These are phyloP conservation scores for Brachyhypopomus gauderio DNA, from an alignment of 2,113 vertebrate species.

Conservation along the genomic window DNA sequence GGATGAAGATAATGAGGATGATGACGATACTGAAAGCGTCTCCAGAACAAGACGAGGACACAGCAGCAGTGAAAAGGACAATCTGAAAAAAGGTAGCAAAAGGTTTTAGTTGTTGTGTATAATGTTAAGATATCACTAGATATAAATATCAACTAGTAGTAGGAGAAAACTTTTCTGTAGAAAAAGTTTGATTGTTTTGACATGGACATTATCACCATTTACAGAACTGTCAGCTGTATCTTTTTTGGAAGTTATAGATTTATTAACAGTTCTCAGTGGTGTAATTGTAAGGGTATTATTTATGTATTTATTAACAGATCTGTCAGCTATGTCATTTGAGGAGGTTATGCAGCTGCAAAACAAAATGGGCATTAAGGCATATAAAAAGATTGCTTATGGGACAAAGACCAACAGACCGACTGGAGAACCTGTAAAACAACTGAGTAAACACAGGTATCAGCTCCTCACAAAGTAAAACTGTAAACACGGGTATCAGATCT, in stretches of 20 bases:
- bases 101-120: too few species aligned
- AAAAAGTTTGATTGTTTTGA: too few species aligned
- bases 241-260: too few species aligned
- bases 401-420: background rate
- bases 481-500: too few species aligned
- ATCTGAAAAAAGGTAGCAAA: constrained; percentile 51
- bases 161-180: too few species aligned
- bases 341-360: constrained; percentile 73
- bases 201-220: too few species aligned
- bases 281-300: too few species aligned
- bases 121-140: too few species aligned
- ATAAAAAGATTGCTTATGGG: constrained; percentile 64
- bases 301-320: constrained; percentile 58
- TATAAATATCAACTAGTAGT: too few species aligned
- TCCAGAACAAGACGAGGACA: background rate
- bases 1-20: background rate
- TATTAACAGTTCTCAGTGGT: too few species aligned
- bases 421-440: constrained; percentile 55
- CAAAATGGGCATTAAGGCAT: constrained; percentile 73
- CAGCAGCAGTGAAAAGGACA: background rate
- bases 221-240: too few species aligned
- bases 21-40: constrained; percentile 1
- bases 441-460: constrained; percentile 72
- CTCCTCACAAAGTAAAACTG: too few species aligned
- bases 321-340: constrained; percentile 76